phyloP scores from a whole-genome alignment of 1,140 invertebrate genomes.

The Drosophila varians region DNA sequence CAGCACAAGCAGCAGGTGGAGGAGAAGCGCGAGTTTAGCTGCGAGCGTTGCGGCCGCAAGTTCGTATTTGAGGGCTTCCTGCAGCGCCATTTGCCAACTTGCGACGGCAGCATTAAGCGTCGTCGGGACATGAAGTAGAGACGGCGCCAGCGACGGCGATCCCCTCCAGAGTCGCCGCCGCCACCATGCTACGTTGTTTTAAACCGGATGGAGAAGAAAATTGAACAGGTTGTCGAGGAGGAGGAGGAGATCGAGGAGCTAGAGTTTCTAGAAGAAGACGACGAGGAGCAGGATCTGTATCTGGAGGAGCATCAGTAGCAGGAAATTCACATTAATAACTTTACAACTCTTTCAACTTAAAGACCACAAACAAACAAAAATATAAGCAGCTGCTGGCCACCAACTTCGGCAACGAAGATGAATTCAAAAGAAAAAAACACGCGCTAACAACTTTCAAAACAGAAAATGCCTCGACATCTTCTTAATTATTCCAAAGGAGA shows the following conservation, averaged over 20 bases:
- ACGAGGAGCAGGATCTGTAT: neutral
- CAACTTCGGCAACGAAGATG: neutral
- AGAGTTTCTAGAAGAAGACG: neutral
- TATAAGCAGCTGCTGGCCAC: neutral
- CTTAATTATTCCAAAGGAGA: conserved; percentile 2
- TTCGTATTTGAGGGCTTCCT: conserved; percentile 82
- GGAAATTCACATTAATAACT: neutral
- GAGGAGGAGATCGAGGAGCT: neutral
- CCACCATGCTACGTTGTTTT: conserved; percentile 61
- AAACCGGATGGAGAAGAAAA: neutral
- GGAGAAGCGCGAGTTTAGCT: conserved; percentile 79
- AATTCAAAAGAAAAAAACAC: too few relatives aligned
- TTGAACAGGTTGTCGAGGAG: conserved; percentile 39
- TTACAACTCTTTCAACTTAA: too few relatives aligned
- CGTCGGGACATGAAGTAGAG: conserved; percentile 80
- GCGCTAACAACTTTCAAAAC: neutral
- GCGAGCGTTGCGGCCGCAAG: conserved; percentile 77
- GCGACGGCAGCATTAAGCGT: conserved; percentile 81
- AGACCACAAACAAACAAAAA: too few relatives aligned
- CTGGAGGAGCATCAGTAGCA: neutral
- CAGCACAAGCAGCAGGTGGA: conserved; percentile 78
- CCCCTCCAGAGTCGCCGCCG: conserved; percentile 3
- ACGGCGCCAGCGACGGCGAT: conserved; percentile 43
- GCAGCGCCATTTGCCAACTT: conserved; percentile 75
- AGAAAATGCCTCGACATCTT: conserved; percentile 1